Conservation (phyloP, 2,113 vertebrate species). For the Tapirus terrestris region DNA sequence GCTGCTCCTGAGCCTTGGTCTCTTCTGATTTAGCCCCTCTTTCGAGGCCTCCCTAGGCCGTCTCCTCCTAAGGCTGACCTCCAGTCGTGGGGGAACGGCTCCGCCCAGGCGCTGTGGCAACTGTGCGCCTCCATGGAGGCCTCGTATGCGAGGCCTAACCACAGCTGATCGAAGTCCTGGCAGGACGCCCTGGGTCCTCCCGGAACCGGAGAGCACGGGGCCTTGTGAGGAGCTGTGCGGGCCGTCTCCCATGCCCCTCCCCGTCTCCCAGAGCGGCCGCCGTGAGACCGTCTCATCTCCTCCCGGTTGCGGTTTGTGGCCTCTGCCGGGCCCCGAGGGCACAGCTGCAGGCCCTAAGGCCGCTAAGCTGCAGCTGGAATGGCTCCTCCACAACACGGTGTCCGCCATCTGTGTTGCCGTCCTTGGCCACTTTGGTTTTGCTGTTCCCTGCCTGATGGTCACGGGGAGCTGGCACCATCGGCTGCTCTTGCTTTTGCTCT, state of each 20-base stretch:
- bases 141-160: rapidly evolving
- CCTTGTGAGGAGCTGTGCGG: rapidly evolving
- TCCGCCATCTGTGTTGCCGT: rapidly evolving
- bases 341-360: background rate
- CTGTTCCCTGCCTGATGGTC: background rate
- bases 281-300: background rate
- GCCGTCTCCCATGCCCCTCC: rapidly evolving
- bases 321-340: rapidly evolving
- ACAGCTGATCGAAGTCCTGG: too few relatives aligned
- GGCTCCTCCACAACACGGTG: background rate
- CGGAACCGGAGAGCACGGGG: background rate
- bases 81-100: background rate
- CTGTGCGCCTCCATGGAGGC: rapidly evolving
- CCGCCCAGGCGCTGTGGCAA: rapidly evolving
- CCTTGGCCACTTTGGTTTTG: background rate
- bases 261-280: rapidly evolving
- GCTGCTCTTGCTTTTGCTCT: background rate
- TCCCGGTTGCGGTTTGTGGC: background rate
- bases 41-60: too few relatives aligned
- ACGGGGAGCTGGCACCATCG: rapidly evolving
- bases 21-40: background rate
- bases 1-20: background rate
- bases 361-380: background rate
- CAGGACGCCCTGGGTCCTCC: background rate
- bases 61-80: background rate